Evolutionary conservation across 2,888 invertebrate species (phyloP), one percentile per base, ranked within the genome.

Genomic region (Drosophila putrida): DNA sequence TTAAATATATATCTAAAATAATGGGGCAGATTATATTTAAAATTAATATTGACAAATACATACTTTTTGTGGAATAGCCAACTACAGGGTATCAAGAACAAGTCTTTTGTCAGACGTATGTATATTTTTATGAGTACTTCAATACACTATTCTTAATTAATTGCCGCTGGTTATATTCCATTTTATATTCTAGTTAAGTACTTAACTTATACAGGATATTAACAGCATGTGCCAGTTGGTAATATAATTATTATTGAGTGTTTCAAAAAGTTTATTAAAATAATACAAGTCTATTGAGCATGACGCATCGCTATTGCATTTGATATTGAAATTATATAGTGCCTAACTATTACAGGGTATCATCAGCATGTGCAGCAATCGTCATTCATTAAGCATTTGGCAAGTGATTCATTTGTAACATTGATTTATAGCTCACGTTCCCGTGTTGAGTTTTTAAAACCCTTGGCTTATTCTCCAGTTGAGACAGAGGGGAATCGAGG

Each of bases 381-480:
- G 74, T 88, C 75, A 88, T 75, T 83, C 59, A 80, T 80, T 70
- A 75, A 75, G 59, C 64, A 78, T 82, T 82, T 73, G 62, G 44
- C 70, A 74, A 63, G 53, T 83, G 82, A 83, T 75, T 83, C 89
- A 83, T 83, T 78, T 80, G 50, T 61, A 78, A 28, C 70, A 75
- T 86, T 83, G 64, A 80, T 67, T 86, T 83, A 78, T 75, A 66
- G 78, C 81, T 54, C 88, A 88, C 75, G 77, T 61, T 70, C 53
- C 57, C 11, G 41, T 36, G 27, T 53, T 67, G 61, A 61, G 47
- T 72, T 78, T 39, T 54, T n/a, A 47, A 44, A 39, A 35, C 36
- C n/a, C 57, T 39, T 27, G 10, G 20, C 2, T 20, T 20, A 20
- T 53, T 41, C 51, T 47, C 47, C 25, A 5, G 20, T 6, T 4